Conservation (phyloP, 2,113 vertebrate species). For the Trichechus manatus region DNA sequence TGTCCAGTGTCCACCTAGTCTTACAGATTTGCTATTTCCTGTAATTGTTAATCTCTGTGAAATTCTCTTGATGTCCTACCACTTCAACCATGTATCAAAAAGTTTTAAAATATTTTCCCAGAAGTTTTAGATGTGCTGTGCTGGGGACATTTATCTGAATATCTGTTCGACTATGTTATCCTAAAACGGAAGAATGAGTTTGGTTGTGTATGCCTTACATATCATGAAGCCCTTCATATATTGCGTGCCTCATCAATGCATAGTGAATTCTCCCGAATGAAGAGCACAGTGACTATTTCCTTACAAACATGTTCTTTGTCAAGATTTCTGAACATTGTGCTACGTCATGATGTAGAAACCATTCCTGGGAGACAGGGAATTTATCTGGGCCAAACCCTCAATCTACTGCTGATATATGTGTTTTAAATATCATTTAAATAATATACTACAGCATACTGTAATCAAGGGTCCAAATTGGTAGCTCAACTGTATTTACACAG, state of each 20-base stretch:
- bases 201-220: slow-evolving; percentile 40
- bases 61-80: neutral
- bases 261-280: neutral
- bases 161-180: neutral
- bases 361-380: neutral
- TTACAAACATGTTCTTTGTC: slow-evolving; percentile 45
- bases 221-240: neutral
- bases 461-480: slow-evolving; percentile 14
- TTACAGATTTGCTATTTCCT: neutral
- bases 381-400: neutral
- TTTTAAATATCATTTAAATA: slow-evolving; percentile 68
- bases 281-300: neutral
- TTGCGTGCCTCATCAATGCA: slow-evolving; percentile 1
- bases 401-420: slow-evolving; percentile 14
- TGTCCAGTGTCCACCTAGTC: neutral
- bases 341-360: neutral
- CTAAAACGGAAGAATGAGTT: slow-evolving; percentile 30
- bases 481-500: slow-evolving; percentile 35
- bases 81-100: neutral
- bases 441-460: slow-evolving; percentile 12
- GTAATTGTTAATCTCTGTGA: neutral
- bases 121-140: neutral
- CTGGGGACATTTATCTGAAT: neutral
- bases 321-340: slow-evolving; percentile 14
- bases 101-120: neutral